Evolutionary conservation across 2,888 invertebrate species (phyloP).

Genomic region (Ephialtes manifestator): DNA sequence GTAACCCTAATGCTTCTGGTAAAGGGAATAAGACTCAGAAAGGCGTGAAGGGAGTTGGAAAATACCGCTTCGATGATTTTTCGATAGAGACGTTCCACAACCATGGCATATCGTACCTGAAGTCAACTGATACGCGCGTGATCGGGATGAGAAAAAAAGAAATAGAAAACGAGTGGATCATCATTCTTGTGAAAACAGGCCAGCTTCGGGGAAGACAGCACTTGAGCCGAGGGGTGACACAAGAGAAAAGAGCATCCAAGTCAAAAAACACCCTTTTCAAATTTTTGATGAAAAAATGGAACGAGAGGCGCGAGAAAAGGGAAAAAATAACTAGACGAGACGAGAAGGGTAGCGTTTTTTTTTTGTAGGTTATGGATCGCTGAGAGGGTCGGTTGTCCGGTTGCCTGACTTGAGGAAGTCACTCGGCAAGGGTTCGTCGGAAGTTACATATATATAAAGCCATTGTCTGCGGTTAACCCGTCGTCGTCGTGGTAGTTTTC

Average conservation of each 20-base stretch:
- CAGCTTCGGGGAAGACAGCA: conserved; percentile 66
- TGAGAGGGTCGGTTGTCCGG: conserved; percentile 60
- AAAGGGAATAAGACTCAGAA: conserved; percentile 36
- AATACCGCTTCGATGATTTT: conserved; percentile 68
- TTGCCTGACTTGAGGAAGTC: conserved; percentile 39
- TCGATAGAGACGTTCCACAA: conserved; percentile 68
- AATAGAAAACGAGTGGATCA: conserved; percentile 70
- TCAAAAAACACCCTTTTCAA: conserved; percentile 71
- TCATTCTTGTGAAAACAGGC: conserved; percentile 71
- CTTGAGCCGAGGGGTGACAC: conserved; percentile 63
- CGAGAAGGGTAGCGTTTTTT: conserved; percentile 66
- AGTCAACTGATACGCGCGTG: conserved; percentile 67
- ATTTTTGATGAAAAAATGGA: conserved; percentile 57
- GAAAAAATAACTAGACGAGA: conserved; percentile 62
- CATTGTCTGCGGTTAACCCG: conserved; percentile 85
- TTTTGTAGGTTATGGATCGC: conserved; percentile 37
- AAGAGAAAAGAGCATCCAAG: conserved; percentile 67
- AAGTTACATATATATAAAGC: conserved; percentile 65
- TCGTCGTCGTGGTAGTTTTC: conserved; percentile 68
- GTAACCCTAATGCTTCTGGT: not conserved
- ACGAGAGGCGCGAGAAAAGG: conserved; percentile 50
- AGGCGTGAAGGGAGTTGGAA: conserved; percentile 58
- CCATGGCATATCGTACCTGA: not conserved
- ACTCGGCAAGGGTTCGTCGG: conserved; percentile 68
- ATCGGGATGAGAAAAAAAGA: conserved; percentile 62